phyloP scores from a whole-genome alignment of 53 echinoderm and acorn worm genomes.

The Crossaster papposus region DNA sequence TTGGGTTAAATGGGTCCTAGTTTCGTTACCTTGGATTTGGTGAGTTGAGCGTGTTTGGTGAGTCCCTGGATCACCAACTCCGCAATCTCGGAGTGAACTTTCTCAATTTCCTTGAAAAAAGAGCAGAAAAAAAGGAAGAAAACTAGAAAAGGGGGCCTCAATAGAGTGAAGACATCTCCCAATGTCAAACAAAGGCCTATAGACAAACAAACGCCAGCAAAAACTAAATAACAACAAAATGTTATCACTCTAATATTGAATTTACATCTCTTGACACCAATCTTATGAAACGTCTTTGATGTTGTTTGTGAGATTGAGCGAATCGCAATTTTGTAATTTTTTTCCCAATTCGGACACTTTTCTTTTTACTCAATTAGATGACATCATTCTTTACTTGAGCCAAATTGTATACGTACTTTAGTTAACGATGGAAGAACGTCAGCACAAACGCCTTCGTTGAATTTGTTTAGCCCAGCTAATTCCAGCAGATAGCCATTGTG shows the following conservation, averaged over 20 bases:
- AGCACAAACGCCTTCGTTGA: constrained; percentile 65
- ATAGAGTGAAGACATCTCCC: too few relatives aligned
- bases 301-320: too few relatives aligned
- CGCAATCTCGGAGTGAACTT: constrained; percentile 60
- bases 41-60: constrained; percentile 64
- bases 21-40: constrained; percentile 61
- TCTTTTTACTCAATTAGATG: too few relatives aligned
- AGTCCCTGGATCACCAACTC: constrained; percentile 62
- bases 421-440: constrained; percentile 66
- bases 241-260: too few relatives aligned
- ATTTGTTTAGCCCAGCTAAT: constrained; percentile 76
- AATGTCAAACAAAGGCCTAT: too few relatives aligned
- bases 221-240: too few relatives aligned
- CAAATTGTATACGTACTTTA: constrained; percentile 23
- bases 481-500: constrained; percentile 88
- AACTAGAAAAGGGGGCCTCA: neutral
- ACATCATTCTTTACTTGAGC: too few relatives aligned
- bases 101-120: constrained; percentile 66
- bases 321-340: too few relatives aligned
- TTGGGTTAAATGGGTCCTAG: neutral
- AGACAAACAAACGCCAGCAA: too few relatives aligned
- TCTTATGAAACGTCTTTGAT: too few relatives aligned
- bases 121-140: neutral
- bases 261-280: too few relatives aligned
- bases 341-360: too few relatives aligned